Evolutionary conservation across 2,113 vertebrate genomes (phyloP).

Genomic region (Phyllostomus hastatus): DNA sequence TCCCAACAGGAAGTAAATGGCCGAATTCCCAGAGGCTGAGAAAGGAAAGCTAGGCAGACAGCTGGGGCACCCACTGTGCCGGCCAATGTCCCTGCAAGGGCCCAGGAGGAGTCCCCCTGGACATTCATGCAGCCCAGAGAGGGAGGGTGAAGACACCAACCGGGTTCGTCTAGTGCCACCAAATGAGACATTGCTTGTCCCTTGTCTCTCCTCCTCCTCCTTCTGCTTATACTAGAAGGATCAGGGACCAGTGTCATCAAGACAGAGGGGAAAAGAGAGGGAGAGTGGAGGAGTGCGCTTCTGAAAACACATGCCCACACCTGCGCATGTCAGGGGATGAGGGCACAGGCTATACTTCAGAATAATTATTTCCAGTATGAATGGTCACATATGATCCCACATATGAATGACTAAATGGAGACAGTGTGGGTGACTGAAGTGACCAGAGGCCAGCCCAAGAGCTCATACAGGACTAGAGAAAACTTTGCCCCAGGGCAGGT

Average conservation of each 20-base stretch:
- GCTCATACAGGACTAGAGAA: not conserved
- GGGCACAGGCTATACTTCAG: not conserved
- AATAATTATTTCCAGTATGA: not conserved
- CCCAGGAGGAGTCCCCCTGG: not conserved
- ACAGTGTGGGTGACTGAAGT: not conserved
- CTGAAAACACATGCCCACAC: not conserved
- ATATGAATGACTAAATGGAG: too few relatives aligned
- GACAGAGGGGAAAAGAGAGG: not conserved
- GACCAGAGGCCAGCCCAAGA: fast-evolving
- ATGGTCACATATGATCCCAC: too few relatives aligned
- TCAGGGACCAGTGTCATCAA: not conserved
- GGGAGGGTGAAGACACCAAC: not conserved
- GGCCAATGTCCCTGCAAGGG: not conserved
- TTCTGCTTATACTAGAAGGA: not conserved
- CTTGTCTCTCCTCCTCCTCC: not conserved
- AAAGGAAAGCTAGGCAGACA: not conserved
- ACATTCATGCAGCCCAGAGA: not conserved
- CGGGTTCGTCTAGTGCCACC: fast-evolving
- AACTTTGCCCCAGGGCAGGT: not conserved
- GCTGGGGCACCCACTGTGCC: fast-evolving
- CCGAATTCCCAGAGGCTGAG: not conserved
- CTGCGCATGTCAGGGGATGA: fast-evolving
- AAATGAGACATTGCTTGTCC: not conserved
- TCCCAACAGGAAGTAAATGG: not conserved
- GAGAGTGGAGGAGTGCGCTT: not conserved